Conservation (phyloP, 2,113 vertebrate genomes). For the Clarias batrachus region DNA sequence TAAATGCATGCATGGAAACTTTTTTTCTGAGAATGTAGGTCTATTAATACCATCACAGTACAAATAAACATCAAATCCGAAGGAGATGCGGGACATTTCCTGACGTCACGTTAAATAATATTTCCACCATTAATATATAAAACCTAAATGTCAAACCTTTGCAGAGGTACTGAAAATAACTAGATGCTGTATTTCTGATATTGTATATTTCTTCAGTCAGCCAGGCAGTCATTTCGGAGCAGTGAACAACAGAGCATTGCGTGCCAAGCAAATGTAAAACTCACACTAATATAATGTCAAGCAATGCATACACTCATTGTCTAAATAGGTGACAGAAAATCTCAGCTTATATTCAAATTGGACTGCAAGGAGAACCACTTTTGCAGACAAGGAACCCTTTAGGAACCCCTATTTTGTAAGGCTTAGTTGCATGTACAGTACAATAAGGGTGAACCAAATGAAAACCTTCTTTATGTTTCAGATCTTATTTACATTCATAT, state of each 20-base stretch:
- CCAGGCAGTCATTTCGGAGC: not conserved
- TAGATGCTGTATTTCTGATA: not conserved
- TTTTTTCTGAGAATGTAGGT: not conserved
- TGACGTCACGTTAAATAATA: not conserved
- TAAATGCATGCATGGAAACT: not conserved
- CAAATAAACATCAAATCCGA: not conserved
- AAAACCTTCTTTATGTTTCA: not conserved
- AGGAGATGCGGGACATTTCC: not conserved
- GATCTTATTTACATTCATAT: too few species aligned
- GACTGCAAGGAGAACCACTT: not conserved
- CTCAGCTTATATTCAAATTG: not conserved
- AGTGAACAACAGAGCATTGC: not conserved
- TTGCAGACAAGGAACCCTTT: not conserved
- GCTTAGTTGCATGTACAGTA: not conserved
- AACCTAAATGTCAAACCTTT: slow-evolving; percentile 2
- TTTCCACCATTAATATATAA: not conserved
- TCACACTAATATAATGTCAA: not conserved
- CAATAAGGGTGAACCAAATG: not conserved
- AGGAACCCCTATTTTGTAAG: not conserved
- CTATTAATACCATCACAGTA: not conserved
- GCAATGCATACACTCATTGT: not conserved
- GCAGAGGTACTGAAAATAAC: not conserved
- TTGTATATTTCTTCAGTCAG: not conserved
- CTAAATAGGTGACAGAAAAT: not conserved
- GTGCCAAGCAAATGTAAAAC: not conserved